A percentile compares a stretch with the other conserved stretches of the same genome.
Conservation (phyloP, 2,888 invertebrate genomes). For the Schrankia costaestrigalis region DNA sequence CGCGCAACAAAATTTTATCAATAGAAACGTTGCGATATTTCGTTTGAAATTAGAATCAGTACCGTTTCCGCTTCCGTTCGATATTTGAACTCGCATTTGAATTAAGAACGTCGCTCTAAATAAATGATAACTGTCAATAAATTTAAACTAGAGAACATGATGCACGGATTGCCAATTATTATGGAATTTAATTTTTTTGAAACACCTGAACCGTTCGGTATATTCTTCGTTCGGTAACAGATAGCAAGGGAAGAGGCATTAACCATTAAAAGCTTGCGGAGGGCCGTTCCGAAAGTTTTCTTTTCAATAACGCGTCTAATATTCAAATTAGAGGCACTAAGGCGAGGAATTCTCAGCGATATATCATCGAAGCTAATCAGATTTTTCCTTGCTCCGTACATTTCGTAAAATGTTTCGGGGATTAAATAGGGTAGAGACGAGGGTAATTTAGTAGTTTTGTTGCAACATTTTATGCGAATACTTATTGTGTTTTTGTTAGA, state of each 20-base stretch:
- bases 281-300: slow-evolving; percentile 74
- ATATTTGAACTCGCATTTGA: slow-evolving; percentile 68
- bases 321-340: slow-evolving; percentile 78
- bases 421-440: slow-evolving; percentile 53
- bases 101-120: slow-evolving; percentile 70
- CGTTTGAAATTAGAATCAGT: slow-evolving; percentile 79
- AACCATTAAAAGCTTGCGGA: slow-evolving; percentile 75
- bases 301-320: slow-evolving; percentile 81
- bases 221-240: slow-evolving; percentile 40
- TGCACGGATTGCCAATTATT: slow-evolving; percentile 15
- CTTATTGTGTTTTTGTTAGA: slow-evolving; percentile 27
- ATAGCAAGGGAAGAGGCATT: slow-evolving; percentile 66
- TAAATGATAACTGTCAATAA: slow-evolving; percentile 57
- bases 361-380: slow-evolving; percentile 77
- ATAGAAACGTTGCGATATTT: slow-evolving; percentile 75
- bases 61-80: slow-evolving; percentile 79
- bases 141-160: slow-evolving; percentile 24
- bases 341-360: slow-evolving; percentile 69
- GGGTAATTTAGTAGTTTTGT: slow-evolving; percentile 49
- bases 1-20: slow-evolving; percentile 71
- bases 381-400: slow-evolving; percentile 59
- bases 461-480: slow-evolving; percentile 35
- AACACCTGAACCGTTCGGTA: slow-evolving; percentile 43
- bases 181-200: slow-evolving; percentile 18
- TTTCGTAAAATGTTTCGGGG: slow-evolving; percentile 58